phyloP scores from a whole-genome alignment of 2,113 vertebrate genomes.

The Tapirus terrestris region DNA sequence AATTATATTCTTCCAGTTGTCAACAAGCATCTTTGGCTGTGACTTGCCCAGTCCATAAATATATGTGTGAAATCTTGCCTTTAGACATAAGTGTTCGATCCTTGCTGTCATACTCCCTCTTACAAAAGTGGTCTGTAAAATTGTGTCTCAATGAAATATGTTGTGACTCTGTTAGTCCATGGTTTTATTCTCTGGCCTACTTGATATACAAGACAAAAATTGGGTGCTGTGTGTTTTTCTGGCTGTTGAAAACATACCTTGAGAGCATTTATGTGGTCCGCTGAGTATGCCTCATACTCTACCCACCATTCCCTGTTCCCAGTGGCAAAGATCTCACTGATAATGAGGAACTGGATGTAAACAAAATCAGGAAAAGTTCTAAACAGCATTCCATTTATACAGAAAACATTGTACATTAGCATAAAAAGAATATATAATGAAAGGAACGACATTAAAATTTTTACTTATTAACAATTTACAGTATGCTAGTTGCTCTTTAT shows the following conservation, averaged over 20 bases:
- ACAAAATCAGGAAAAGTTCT: neutral
- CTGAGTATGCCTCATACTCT: neutral
- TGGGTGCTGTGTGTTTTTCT: neutral
- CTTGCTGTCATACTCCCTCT: neutral
- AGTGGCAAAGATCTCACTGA: neutral
- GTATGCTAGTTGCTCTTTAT: neutral
- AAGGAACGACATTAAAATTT: neutral
- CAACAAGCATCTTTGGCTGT: neutral
- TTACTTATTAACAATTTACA: neutral
- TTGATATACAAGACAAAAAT: slow-evolving; percentile 4
- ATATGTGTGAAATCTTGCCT: neutral
- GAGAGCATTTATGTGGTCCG: neutral
- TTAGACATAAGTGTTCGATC: neutral
- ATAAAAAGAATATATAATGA: neutral
- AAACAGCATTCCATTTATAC: neutral
- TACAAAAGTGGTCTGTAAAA: neutral
- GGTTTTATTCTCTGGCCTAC: neutral
- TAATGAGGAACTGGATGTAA: neutral
- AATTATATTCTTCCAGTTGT: neutral
- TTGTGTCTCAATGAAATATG: neutral
- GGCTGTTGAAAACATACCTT: neutral
- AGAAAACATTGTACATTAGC: neutral
- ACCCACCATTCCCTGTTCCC: neutral
- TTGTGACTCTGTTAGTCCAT: neutral
- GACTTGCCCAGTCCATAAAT: neutral